A percentile compares a stretch with the other conserved stretches of the same genome.
Evolutionary conservation across 2,113 vertebrate genomes (phyloP).

Genomic region (Eulemur macaco): DNA sequence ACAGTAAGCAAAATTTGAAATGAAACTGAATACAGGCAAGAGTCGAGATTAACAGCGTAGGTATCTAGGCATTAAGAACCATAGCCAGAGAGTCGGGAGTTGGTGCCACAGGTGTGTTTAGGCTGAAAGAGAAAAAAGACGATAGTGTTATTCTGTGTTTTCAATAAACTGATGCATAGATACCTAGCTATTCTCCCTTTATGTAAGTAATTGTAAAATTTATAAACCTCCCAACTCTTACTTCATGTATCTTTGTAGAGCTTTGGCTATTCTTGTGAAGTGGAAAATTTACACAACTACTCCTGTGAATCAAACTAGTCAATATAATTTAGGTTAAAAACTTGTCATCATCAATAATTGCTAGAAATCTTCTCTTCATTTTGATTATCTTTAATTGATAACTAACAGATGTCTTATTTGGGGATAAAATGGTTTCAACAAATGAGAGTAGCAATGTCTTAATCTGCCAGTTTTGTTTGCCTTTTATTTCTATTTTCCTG

Average conservation of each 20-base stretch:
- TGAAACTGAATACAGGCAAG: neutral
- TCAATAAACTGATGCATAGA: neutral
- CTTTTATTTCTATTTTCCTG: constrained; percentile 8
- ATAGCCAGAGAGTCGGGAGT: neutral
- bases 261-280: neutral
- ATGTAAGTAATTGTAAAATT: neutral
- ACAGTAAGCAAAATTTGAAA: neutral
- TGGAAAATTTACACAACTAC: constrained; percentile 11
- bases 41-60: neutral
- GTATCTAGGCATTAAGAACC: neutral
- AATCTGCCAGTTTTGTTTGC: neutral
- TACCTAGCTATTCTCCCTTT: neutral
- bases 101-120: neutral
- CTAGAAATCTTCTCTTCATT: neutral
- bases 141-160: neutral
- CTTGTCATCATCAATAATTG: neutral
- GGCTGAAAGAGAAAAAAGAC: neutral
- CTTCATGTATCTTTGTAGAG: neutral
- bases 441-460: neutral
- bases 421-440: neutral
- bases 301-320: neutral
- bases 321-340: neutral
- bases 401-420: neutral
- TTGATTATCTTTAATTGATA: constrained; percentile 9
- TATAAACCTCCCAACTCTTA: neutral